Evolutionary conservation across 1,140 invertebrate genomes (phyloP), one percentile per base, ranked within the genome.

Genomic region (Triops cancriformis): DNA sequence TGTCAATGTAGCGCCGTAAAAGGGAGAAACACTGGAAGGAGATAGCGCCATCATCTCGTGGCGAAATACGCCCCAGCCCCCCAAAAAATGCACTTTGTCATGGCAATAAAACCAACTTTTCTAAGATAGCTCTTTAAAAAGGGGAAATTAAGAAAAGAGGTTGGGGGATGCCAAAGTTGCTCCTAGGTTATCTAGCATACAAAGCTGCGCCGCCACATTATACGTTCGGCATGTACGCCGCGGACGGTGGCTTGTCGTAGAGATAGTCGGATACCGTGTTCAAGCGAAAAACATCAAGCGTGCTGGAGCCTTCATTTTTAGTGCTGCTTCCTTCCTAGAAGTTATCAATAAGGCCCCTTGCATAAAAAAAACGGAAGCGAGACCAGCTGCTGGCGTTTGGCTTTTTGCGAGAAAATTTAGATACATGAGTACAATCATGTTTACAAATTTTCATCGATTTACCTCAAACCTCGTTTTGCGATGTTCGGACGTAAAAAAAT

Each of bases 261-360:
- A 64, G 51, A 64, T 64, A 64, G 51, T 23, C 51, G 51, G 51
- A 64, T n/a, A 64, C 51, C 51, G 51, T 37, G 31, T 37, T 37
- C 31, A 37, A 37, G 7, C n/a, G 3, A 64, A 23, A 23, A 64
- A 18, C 51, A 23, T 23, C 18, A 64, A 64, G 51, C 51, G 51
- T 64, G 51, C 7, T 18, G 51, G 18, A 64, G 18, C 51, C 18
- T 64, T 23, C 51, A 64, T 64, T 64, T 64, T 64, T n/a, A 64
- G 51, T 64, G 51, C 51, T 64, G 14, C 23, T 64, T n/a, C 51
- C 51, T 18, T 64, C 51, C 51, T 18, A 64, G 7, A 64, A 64
- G 51, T 64, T 64, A 64, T 64, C 51, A 64, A 64, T 64, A 64
- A 23, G 51, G 14, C 23, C n/a, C 51, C 51, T 64, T 64, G 51